A percentile compares a stretch with the other conserved stretches of the same genome.
These are phyloP conservation scores for Pseudomyrmex pallidus DNA, from an alignment of 1,140 invertebrate species.

Conservation along the genomic window DNA sequence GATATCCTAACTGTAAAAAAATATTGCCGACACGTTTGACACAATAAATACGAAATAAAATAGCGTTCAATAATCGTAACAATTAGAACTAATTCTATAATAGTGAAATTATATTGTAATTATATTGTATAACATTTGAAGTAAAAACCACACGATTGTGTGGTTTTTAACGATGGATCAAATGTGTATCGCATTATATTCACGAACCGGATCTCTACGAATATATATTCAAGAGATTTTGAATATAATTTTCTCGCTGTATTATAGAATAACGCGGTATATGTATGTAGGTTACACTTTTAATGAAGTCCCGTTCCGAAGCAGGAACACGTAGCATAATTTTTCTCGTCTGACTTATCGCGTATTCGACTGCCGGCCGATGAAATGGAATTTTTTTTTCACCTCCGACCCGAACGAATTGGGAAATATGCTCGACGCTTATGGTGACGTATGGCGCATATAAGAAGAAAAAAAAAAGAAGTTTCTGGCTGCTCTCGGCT, in stretches of 20 bases:
- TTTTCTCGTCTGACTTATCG: conserved; percentile 40
- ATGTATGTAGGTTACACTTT: conserved; percentile 44
- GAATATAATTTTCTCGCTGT: conserved; percentile 23
- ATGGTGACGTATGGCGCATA: conserved; percentile 58
- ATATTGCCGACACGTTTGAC: background rate
- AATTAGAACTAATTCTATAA: background rate
- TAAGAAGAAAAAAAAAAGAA: conserved; percentile 57
- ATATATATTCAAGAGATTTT: conserved; percentile 12
- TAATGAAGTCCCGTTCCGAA: conserved; percentile 31
- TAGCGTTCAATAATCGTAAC: background rate
- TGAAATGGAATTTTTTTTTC: conserved; percentile 70
- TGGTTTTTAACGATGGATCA: background rate
- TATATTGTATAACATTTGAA: too few species aligned
- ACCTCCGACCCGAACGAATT: conserved; percentile 51
- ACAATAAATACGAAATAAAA: background rate
- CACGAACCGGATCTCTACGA: background rate
- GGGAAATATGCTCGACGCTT: conserved; percentile 68
- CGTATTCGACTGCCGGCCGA: conserved; percentile 35
- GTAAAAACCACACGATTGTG: background rate
- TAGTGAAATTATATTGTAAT: background rate
- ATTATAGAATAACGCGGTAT: background rate
- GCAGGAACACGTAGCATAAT: conserved; percentile 59
- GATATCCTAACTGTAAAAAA: background rate
- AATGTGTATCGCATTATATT: background rate
- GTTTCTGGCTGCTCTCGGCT: conserved; percentile 33